A percentile compares a stretch with the other conserved stretches of the same genome.
Conservation (phyloP, 2,888 invertebrate species). For the Parapristionchus giblindavisi region DNA sequence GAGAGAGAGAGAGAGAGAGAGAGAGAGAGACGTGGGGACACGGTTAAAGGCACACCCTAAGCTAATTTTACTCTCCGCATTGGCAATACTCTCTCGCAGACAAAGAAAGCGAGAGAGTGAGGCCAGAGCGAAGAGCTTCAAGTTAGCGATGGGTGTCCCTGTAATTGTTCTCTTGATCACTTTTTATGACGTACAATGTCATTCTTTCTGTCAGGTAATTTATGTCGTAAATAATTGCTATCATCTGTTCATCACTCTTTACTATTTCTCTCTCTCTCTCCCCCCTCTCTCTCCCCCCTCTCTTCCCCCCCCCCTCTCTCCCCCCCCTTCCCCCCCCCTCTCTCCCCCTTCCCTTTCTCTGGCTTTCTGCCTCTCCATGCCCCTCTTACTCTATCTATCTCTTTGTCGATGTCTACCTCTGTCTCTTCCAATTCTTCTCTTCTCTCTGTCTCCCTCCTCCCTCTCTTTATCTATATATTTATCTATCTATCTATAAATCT, state of each 20-base stretch:
- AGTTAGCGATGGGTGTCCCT: too few species aligned
- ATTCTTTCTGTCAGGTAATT: too few species aligned
- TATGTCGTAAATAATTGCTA: too few species aligned
- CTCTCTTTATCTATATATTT: not conserved
- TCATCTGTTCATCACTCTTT: not conserved
- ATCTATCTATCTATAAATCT: not conserved
- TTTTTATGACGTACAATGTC: too few species aligned
- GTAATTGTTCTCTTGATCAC: too few species aligned
- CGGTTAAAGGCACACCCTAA: too few species aligned
- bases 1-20: not conserved
- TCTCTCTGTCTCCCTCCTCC: not conserved
- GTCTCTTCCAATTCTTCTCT: not conserved
- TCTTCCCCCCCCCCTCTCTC: not conserved
- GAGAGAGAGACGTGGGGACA: not conserved
- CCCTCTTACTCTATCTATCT: slow-evolving; percentile 15
- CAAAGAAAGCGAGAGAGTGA: too few species aligned
- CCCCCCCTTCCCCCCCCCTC: not conserved
- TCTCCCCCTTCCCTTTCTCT: not conserved
- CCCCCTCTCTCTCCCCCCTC: not conserved
- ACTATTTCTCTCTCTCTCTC: slow-evolving; percentile 13
- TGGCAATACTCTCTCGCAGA: slow-evolving; percentile 15
- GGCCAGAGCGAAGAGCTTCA: too few species aligned
- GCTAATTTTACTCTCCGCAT: slow-evolving; percentile 32
- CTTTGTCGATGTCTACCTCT: not conserved
- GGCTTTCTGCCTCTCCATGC: not conserved